Percentiles rank a stretch among this genome's conserved stretches.
phyloP scores from a whole-genome alignment of 53 echinoderm and acorn worm genomes.

The Paelopatides confundens region DNA sequence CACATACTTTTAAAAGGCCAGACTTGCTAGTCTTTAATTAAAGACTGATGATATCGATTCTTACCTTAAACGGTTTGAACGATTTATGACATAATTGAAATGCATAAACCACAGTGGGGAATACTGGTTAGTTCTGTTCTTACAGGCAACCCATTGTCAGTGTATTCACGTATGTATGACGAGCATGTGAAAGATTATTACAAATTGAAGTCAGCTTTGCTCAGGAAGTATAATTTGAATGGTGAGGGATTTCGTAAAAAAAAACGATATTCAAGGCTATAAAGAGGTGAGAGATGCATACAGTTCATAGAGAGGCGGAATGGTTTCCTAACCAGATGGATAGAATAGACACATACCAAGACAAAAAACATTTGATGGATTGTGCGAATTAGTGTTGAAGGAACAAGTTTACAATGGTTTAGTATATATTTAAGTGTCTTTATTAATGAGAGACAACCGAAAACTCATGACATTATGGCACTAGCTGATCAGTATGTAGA shows the following conservation, averaged over 20 bases:
- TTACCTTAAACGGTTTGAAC: conserved; percentile 69
- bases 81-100: conserved; percentile 58
- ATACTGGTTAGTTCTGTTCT: conserved; percentile 61
- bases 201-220: conserved; percentile 33
- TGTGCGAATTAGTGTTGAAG: conserved; percentile 51
- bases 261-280: conserved; percentile 51
- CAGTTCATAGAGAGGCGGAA: conserved; percentile 56
- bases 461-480: conserved; percentile 9
- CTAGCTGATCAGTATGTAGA: conserved; percentile 70
- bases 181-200: conserved; percentile 55
- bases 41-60: conserved; percentile 70
- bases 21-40: conserved; percentile 50
- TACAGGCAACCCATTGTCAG: conserved; percentile 63
- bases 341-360: conserved; percentile 51
- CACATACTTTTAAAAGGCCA: too few species aligned
- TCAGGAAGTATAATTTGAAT: conserved; percentile 57
- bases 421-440: conserved; percentile 57
- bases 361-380: conserved; percentile 6
- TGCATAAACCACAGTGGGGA: conserved; percentile 59
- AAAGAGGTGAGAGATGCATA: conserved; percentile 45
- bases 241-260: conserved; percentile 69
- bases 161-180: conserved; percentile 55
- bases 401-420: conserved; percentile 67
- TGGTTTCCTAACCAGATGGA: conserved; percentile 63
- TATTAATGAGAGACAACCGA: conserved; percentile 66